Evolutionary conservation across 2,113 vertebrate genomes (phyloP).

Genomic region (Labrus mixtus): DNA sequence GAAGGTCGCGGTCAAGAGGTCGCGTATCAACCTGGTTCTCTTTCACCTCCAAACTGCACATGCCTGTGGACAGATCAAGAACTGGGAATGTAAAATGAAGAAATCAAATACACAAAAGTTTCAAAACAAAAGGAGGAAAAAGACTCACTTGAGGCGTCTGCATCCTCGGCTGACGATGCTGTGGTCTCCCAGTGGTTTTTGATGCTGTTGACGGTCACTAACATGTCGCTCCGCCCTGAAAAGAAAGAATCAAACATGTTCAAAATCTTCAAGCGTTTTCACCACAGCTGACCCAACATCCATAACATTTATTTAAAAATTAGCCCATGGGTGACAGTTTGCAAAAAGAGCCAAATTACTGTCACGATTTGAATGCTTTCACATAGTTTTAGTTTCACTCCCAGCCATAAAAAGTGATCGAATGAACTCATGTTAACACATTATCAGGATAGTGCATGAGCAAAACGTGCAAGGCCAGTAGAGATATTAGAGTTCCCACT

Average conservation of each 20-base stretch:
- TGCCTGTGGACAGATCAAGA: constrained; percentile 41
- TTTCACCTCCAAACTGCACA: constrained; percentile 58
- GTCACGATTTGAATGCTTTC: not conserved
- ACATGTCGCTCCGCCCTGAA: constrained; percentile 33
- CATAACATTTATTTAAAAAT: not conserved
- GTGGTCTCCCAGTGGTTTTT: constrained; percentile 20
- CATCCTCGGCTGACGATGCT: constrained; percentile 45
- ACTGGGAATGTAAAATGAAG: no score
- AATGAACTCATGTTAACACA: not conserved
- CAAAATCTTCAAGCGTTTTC: not conserved
- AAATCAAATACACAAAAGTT: no score
- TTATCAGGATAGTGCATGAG: no score
- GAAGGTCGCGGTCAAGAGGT: constrained; percentile 4
- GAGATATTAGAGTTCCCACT: constrained; percentile 19
- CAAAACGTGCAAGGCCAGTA: constrained; percentile 1
- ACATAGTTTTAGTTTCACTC: constrained; percentile 17
- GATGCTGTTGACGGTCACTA: constrained; percentile 35
- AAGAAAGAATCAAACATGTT: constrained; percentile 21
- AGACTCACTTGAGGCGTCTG: constrained; percentile 50
- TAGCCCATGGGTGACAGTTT: no score
- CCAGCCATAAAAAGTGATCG: constrained; percentile 22
- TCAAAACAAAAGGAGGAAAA: not conserved
- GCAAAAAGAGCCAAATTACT: not conserved
- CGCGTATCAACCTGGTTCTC: constrained; percentile 46
- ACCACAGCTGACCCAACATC: constrained; percentile 3